phyloP scores from a whole-genome alignment of 2,797 vertebrate species.

The Hozukius guyotensis region DNA sequence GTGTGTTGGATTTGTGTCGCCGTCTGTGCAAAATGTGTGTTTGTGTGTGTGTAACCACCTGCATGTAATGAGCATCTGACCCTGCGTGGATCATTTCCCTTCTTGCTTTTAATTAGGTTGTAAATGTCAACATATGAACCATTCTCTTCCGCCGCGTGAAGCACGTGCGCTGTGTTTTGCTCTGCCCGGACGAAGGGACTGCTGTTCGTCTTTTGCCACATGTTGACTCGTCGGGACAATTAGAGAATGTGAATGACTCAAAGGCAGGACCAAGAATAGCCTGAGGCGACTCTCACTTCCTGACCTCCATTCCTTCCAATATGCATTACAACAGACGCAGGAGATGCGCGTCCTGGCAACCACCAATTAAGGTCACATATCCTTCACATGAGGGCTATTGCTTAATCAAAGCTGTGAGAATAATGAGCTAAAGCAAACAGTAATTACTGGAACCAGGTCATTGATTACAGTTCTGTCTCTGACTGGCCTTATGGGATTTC shows the following conservation, averaged over 20 bases:
- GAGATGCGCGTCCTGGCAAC: conserved; percentile 61
- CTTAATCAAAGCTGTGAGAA: conserved; percentile 65
- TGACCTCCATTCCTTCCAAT: conserved; percentile 49
- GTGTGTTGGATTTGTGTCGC: neutral
- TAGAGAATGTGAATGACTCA: conserved; percentile 57
- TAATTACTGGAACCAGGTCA: conserved; percentile 67
- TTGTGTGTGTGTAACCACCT: conserved; percentile 39
- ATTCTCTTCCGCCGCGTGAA: conserved; percentile 34
- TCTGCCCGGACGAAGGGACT: conserved; percentile 23
- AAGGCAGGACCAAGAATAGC: conserved; percentile 52
- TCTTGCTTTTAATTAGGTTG: conserved; percentile 78
- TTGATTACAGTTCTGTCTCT: conserved; percentile 56
- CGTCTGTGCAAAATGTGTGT: neutral
- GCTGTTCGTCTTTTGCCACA: conserved; percentile 61
- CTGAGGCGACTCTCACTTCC: conserved; percentile 46
- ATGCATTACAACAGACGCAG: conserved; percentile 49
- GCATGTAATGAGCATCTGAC: conserved; percentile 59
- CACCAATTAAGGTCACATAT: conserved; percentile 67
- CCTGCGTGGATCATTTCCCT: conserved; percentile 53
- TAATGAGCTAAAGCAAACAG: conserved; percentile 70
- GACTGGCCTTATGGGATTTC: conserved; percentile 29
- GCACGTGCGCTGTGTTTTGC: conserved; percentile 15
- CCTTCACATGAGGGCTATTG: conserved; percentile 50
- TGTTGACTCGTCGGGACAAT: conserved; percentile 63
- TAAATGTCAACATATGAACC: conserved; percentile 79